These are phyloP conservation scores for Sturmia bella DNA, from an alignment of 2,888 invertebrate species.

Conservation along the genomic window DNA sequence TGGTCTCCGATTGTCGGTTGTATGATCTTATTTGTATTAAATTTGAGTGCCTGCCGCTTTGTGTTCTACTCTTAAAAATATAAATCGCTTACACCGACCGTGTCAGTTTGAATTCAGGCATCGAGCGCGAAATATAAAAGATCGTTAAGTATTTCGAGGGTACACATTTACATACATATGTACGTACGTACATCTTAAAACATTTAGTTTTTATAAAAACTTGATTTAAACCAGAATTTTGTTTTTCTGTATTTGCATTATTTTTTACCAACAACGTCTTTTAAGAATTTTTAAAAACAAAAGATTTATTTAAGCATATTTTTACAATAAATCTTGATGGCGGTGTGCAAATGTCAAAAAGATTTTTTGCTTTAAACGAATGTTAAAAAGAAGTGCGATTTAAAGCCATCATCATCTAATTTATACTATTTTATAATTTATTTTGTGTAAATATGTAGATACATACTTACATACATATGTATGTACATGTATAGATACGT, in stretches of 20 bases:
- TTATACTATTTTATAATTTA: not conserved
- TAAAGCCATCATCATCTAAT: not conserved
- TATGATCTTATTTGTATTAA: conserved; percentile 49
- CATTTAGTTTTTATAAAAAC: conserved; percentile 9
- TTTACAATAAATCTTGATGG: not conserved
- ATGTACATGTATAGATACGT: not conserved
- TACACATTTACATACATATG: not conserved
- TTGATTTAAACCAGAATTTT: conserved; percentile 19
- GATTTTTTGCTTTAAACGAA: no score
- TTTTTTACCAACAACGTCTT: not conserved
- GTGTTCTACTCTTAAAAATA: conserved; percentile 37
- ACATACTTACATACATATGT: not conserved
- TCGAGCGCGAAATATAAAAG: conserved; percentile 62
- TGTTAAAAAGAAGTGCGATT: no score
- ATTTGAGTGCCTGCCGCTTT: conserved; percentile 6
- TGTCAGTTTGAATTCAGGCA: conserved; percentile 63
- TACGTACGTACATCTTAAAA: not conserved
- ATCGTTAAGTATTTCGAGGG: not conserved
- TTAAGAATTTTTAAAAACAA: not conserved
- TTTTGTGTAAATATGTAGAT: not conserved
- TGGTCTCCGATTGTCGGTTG: conserved; percentile 47
- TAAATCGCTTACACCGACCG: conserved; percentile 28
- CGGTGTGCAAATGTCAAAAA: not conserved
- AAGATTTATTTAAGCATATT: not conserved
- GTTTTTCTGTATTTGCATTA: not conserved